Conservation (phyloP, 1,140 invertebrate genomes). For the Sogatella furcifera region DNA sequence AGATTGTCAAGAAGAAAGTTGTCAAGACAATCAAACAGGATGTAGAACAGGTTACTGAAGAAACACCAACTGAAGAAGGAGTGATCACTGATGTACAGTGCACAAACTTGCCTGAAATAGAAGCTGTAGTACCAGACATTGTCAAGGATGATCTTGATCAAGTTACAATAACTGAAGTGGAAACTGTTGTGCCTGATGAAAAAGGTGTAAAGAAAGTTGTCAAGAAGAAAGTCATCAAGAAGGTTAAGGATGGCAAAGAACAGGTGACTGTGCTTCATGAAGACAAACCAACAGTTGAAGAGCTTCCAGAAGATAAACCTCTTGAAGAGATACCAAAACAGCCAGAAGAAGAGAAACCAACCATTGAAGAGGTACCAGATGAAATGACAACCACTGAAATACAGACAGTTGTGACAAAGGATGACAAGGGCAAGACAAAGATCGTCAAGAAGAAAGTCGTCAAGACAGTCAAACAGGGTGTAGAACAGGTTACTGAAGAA, state of each 20-base stretch:
- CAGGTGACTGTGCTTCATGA: not conserved
- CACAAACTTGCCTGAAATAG: constrained; percentile 15
- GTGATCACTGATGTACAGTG: constrained; percentile 12
- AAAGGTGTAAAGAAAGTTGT: constrained; percentile 24
- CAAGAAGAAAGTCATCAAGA: constrained; percentile 29
- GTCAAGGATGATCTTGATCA: constrained; percentile 6
- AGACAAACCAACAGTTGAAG: not conserved
- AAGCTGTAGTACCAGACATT: constrained; percentile 11
- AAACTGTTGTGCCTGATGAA: constrained; percentile 16
- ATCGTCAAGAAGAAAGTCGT: constrained; percentile 26
- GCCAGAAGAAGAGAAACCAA: constrained; percentile 16
- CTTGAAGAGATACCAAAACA: not conserved
- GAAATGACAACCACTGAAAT: constrained; percentile 25
- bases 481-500: constrained; percentile 24
- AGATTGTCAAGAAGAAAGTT: constrained; percentile 1
- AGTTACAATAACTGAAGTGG: constrained; percentile 20
- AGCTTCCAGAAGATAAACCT: not conserved
- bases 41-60: constrained; percentile 25
- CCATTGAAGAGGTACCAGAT: constrained; percentile 23
- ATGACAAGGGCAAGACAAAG: constrained; percentile 17
- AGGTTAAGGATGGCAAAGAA: constrained; percentile 15
- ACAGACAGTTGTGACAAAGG: constrained; percentile 5
- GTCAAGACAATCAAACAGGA: constrained; percentile 17
- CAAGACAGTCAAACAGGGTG: constrained; percentile 17
- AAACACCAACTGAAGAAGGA: constrained; percentile 14